Conservation (phyloP, 2,888 invertebrate genomes). For the Apodemia mormo region DNA sequence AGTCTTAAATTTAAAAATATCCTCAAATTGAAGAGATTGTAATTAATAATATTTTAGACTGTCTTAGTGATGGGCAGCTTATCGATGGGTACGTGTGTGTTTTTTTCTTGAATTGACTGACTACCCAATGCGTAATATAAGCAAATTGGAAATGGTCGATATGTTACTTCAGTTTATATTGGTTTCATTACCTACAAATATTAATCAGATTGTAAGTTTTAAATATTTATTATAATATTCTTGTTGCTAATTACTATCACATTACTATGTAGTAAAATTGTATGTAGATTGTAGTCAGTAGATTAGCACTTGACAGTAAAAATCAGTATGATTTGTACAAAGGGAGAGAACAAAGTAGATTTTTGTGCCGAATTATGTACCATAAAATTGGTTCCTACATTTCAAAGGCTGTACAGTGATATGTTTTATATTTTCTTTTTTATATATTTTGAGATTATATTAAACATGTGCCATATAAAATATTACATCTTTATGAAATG, state of each 20-base stretch:
- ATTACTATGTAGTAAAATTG: neutral
- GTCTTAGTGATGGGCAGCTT: neutral
- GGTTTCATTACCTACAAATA: neutral
- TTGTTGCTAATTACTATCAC: neutral
- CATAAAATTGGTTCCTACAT: neutral
- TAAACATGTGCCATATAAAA: neutral
- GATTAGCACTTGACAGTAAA: neutral
- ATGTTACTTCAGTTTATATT: neutral
- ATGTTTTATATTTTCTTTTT: conserved; percentile 5
- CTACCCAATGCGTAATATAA: neutral
- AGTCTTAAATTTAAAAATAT: neutral
- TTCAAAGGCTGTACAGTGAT: neutral
- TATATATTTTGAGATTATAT: neutral
- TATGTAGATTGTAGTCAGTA: neutral
- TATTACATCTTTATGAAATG: neutral
- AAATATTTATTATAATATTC: neutral
- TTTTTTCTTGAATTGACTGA: neutral
- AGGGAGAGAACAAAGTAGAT: neutral
- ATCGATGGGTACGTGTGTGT: neutral
- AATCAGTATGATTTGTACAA: neutral
- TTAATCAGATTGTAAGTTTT: neutral
- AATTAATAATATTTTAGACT: neutral
- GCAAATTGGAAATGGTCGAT: neutral
- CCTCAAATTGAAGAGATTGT: conserved; percentile 12
- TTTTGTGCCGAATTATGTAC: neutral